These are phyloP conservation scores for Ophonus ardosiacus DNA, from an alignment of 2,888 invertebrate genomes.

Conservation along the genomic window DNA sequence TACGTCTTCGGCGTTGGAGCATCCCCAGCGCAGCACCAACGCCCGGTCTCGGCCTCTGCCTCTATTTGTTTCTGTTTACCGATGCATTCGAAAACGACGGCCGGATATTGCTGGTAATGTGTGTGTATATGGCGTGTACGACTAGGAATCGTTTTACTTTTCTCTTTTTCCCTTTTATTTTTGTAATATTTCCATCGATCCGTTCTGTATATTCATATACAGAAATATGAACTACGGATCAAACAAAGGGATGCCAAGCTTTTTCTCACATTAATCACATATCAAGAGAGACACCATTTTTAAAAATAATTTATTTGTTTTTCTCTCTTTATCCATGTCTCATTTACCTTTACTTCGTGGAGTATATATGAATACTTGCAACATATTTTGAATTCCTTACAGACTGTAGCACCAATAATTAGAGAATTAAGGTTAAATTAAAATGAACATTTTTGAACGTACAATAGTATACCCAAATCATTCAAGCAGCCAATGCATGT, in stretches of 20 bases:
- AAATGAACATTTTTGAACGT: no score
- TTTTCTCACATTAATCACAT: not conserved
- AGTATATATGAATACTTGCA: no score
- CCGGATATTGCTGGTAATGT: slow-evolving; percentile 47
- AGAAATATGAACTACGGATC: not conserved
- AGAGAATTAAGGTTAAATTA: no score
- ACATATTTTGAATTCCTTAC: no score
- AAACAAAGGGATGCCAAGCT: not conserved
- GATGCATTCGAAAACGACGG: slow-evolving; percentile 54
- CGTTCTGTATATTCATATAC: slow-evolving; percentile 21
- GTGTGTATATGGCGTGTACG: slow-evolving; percentile 33
- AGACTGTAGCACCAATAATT: no score
- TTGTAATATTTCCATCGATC: slow-evolving; percentile 16
- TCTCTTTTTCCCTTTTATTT: slow-evolving; percentile 31
- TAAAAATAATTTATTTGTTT: not conserved
- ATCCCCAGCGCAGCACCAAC: not conserved
- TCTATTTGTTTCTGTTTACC: slow-evolving; percentile 64
- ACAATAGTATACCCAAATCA: no score
- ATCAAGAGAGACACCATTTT: not conserved
- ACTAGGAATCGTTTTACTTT: slow-evolving; percentile 28
- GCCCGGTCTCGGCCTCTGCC: slow-evolving; percentile 4
- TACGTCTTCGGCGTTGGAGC: slow-evolving; percentile 45
- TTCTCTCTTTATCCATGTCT: no score
- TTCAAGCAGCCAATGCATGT: no score
- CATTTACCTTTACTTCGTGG: no score